Percentiles rank a stretch among this genome's conserved stretches.
Evolutionary conservation across 1,140 invertebrate genomes (phyloP).

Genomic region (Heliconius nattereri): DNA sequence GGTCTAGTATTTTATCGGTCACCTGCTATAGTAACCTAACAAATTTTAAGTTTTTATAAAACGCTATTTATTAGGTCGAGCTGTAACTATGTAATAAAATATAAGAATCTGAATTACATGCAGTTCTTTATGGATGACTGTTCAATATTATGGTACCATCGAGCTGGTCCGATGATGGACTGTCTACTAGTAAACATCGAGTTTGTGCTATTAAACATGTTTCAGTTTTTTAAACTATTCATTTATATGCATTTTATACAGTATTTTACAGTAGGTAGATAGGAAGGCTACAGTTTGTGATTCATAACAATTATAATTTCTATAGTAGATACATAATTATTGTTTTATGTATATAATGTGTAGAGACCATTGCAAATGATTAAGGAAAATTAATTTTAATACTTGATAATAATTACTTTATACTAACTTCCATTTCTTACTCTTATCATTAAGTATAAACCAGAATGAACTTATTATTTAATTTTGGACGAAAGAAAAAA

Average conservation of each 20-base stretch:
- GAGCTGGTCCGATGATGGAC: too few relatives aligned
- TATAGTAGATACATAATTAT: not conserved
- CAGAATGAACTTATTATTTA: too few relatives aligned
- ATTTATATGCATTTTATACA: too few relatives aligned
- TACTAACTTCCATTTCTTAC: too few relatives aligned
- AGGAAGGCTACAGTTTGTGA: not conserved
- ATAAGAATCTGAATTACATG: too few relatives aligned
- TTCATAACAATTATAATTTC: not conserved
- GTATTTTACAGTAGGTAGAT: not conserved
- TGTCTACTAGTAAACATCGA: too few relatives aligned
- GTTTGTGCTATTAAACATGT: too few relatives aligned
- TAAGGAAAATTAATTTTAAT: constrained; percentile 7
- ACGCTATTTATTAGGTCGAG: not conserved
- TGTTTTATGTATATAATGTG: not conserved
- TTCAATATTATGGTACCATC: too few relatives aligned
- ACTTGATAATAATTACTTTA: not conserved
- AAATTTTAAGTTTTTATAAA: not conserved
- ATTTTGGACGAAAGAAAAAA: too few relatives aligned
- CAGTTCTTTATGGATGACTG: too few relatives aligned
- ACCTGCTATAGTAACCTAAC: not conserved
- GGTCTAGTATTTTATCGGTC: constrained; percentile 29
- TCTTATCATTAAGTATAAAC: not conserved
- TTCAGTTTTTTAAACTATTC: too few relatives aligned
- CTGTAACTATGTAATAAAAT: too few relatives aligned
- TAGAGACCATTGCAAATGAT: not conserved